phyloP scores from a whole-genome alignment of 2,797 vertebrate species.

The Thalassophryne amazonica region DNA sequence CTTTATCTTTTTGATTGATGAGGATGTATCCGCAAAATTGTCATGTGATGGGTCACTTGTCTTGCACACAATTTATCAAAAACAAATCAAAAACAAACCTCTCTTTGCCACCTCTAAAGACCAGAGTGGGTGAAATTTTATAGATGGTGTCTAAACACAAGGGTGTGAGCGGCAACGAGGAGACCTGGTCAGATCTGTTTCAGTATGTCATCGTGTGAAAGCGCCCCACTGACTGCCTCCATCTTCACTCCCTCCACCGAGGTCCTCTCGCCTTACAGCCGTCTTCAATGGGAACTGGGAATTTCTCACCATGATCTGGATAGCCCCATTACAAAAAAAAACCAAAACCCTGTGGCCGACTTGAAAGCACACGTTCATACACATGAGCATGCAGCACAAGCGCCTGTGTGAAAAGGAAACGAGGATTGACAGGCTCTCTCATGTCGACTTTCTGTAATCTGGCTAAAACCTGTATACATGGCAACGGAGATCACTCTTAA shows the following conservation, averaged over 20 bases:
- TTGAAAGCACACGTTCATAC: constrained; percentile 32
- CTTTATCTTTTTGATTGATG: constrained; percentile 28
- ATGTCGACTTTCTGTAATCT: constrained; percentile 44
- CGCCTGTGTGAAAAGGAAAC: constrained; percentile 54
- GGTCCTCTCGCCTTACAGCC: constrained; percentile 68
- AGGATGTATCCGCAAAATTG: constrained; percentile 18
- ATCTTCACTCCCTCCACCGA: constrained; percentile 6
- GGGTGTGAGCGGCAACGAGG: constrained; percentile 44
- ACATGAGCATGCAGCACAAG: constrained; percentile 35
- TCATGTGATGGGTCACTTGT: constrained; percentile 10
- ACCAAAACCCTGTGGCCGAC: constrained; percentile 51
- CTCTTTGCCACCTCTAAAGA: constrained; percentile 3
- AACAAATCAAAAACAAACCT: constrained; percentile 5
- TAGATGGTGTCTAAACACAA: constrained; percentile 48
- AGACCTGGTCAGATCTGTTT: constrained; percentile 54
- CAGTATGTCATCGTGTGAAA: constrained; percentile 66
- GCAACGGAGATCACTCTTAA: constrained; percentile 25
- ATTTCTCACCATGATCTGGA: constrained; percentile 75
- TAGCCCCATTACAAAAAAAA: constrained; percentile 69
- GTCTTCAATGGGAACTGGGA: constrained; percentile 59
- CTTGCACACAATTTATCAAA: constrained; percentile 6
- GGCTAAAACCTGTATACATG: constrained; percentile 35
- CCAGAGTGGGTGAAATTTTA: constrained; percentile 16
- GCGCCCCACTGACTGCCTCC: constrained; percentile 33
- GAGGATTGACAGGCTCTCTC: constrained; percentile 51